A percentile compares a stretch with the other conserved stretches of the same genome.
phyloP scores from a whole-genome alignment of 2,113 vertebrate species.

The Nanger granti region DNA sequence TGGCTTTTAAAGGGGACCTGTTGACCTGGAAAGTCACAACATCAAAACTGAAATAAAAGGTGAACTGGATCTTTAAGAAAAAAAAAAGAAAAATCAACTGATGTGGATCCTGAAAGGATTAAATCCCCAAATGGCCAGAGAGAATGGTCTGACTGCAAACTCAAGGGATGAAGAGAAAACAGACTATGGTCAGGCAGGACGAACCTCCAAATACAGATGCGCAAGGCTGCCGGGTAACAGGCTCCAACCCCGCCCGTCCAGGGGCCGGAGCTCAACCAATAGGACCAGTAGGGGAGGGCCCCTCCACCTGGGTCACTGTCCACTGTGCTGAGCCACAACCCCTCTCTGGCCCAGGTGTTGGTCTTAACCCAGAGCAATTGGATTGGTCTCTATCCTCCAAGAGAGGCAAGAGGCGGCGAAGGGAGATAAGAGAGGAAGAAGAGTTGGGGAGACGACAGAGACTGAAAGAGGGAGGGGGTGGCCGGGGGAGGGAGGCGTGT shows the following conservation, averaged over 20 bases:
- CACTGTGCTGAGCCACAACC: background rate
- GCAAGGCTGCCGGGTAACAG: accelerated
- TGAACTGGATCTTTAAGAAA: background rate
- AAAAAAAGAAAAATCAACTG: background rate
- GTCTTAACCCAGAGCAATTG: background rate
- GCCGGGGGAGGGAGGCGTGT: background rate
- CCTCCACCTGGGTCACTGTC: background rate
- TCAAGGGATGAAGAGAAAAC: background rate
- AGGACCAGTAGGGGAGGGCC: accelerated
- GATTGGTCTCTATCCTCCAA: too few species aligned
- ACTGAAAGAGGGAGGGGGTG: background rate
- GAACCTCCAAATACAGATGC: too few species aligned
- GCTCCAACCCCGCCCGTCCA: accelerated
- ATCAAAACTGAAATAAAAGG: background rate
- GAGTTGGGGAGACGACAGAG: background rate
- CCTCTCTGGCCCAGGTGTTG: background rate
- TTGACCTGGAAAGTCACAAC: background rate
- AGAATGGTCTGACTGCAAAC: background rate
- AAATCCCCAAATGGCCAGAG: background rate
- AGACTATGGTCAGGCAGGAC: background rate
- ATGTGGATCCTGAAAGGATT: background rate
- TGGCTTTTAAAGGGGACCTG: background rate
- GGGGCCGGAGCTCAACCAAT: background rate
- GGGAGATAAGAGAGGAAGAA: background rate
- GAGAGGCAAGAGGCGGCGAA: background rate